phyloP scores from a whole-genome alignment of 2,888 invertebrate species.

The Rhodophaea formosa region DNA sequence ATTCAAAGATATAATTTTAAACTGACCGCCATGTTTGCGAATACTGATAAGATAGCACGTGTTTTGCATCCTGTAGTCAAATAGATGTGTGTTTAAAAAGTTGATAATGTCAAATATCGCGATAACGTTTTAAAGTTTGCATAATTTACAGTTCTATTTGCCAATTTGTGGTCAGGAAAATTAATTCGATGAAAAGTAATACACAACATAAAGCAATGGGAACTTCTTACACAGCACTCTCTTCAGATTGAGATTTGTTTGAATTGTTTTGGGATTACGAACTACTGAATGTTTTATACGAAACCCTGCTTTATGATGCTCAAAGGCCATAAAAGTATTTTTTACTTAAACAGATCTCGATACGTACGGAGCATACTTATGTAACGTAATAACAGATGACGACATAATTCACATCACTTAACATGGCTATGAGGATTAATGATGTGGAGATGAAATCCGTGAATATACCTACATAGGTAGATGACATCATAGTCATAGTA shows the following conservation, averaged over 20 bases:
- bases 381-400: neutral
- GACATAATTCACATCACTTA: neutral
- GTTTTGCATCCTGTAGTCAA: neutral
- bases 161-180: neutral
- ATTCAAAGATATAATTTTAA: no score
- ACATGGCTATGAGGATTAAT: neutral
- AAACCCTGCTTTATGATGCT: no score
- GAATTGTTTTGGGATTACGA: no score
- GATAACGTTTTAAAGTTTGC: neutral
- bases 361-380: neutral
- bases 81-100: neutral
- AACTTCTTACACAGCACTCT: no score
- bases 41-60: constrained; percentile 3
- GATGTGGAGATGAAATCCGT: constrained; percentile 1
- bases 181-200: neutral
- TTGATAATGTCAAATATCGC: neutral
- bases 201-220: neutral
- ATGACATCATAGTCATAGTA: neutral
- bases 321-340: no score
- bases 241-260: no score
- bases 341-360: neutral
- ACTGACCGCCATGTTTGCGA: neutral
- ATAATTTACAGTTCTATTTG: neutral
- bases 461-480: no score
- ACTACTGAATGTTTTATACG: no score